Evolutionary conservation across 2,113 vertebrate species (phyloP).

Genomic region (Lota lota): DNA sequence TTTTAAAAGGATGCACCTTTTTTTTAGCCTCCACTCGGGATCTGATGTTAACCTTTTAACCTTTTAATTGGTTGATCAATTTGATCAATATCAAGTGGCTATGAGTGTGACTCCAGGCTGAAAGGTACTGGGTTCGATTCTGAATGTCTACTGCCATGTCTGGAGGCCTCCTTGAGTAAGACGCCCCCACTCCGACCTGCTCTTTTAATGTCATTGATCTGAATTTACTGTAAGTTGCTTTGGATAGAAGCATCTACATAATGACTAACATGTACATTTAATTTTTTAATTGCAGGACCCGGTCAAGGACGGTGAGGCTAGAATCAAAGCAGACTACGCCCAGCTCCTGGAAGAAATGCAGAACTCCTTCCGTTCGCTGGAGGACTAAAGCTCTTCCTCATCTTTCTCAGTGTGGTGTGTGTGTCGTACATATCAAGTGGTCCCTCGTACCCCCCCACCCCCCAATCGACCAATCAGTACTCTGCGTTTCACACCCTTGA

Average conservation of each 20-base stretch:
- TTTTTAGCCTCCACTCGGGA: too few species aligned
- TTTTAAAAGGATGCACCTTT: too few species aligned
- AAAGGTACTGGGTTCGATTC: not conserved
- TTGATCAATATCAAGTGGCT: not conserved
- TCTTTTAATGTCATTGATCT: not conserved
- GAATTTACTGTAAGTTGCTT: not conserved
- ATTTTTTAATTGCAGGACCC: slow-evolving; percentile 80
- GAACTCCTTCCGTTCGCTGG: slow-evolving; percentile 92
- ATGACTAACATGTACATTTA: not conserved
- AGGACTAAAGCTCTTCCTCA: slow-evolving; percentile 76
- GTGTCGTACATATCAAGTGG: slow-evolving; percentile 30
- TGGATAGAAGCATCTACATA: not conserved
- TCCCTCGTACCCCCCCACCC: not conserved
- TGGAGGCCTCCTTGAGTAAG: not conserved
- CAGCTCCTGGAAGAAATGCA: slow-evolving; percentile 98
- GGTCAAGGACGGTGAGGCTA: slow-evolving; percentile 90
- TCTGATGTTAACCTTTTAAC: too few species aligned
- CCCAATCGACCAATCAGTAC: too few species aligned
- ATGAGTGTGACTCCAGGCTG: not conserved
- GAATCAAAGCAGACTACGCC: slow-evolving; percentile 90
- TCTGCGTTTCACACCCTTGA: too few species aligned
- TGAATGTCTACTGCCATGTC: not conserved
- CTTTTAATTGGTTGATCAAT: not conserved
- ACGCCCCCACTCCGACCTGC: not conserved
- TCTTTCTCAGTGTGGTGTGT: slow-evolving; percentile 17